Conservation (phyloP, 64 coral and sea anemone genomes). For the Porites lutea region DNA sequence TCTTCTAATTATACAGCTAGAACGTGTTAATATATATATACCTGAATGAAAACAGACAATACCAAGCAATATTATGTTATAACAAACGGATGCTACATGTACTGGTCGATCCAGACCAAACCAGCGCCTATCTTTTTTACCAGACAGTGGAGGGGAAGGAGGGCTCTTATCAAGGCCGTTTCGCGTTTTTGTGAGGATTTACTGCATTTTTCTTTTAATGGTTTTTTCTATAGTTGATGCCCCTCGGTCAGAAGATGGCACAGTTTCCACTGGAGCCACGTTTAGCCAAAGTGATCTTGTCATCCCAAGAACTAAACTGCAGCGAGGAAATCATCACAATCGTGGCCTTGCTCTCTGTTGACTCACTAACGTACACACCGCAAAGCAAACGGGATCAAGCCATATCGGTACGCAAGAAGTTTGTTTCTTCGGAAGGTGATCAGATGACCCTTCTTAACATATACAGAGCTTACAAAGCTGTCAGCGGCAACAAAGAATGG, state of each 20-base stretch:
- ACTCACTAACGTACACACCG: slow-evolving; percentile 91
- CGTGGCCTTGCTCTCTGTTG: slow-evolving; percentile 86
- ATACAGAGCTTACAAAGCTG: slow-evolving; percentile 88
- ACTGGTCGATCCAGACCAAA: no score
- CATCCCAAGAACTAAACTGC: slow-evolving; percentile 77
- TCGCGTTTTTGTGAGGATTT: no score
- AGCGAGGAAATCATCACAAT: slow-evolving; percentile 95
- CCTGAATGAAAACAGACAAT: no score
- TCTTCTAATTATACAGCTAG: no score
- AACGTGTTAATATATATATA: no score
- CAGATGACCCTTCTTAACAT: slow-evolving; percentile 95
- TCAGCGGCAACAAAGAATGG: slow-evolving; percentile 85
- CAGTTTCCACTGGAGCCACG: slow-evolving; percentile 90
- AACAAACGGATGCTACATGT: no score
- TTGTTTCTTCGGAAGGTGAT: slow-evolving; percentile 92
- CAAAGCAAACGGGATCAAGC: slow-evolving; percentile 88
- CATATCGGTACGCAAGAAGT: slow-evolving; percentile 83
- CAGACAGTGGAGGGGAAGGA: no score
- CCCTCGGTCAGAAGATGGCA: slow-evolving; percentile 84
- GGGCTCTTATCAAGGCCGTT: no score
- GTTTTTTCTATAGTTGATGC: slow-evolving; percentile 72
- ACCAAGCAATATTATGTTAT: no score
- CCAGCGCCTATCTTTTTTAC: no score
- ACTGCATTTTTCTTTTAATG: not conserved
- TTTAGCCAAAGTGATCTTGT: slow-evolving; percentile 84